Evolutionary conservation across 2,797 vertebrate genomes (phyloP).

Genomic region (Protonibea diacanthus): DNA sequence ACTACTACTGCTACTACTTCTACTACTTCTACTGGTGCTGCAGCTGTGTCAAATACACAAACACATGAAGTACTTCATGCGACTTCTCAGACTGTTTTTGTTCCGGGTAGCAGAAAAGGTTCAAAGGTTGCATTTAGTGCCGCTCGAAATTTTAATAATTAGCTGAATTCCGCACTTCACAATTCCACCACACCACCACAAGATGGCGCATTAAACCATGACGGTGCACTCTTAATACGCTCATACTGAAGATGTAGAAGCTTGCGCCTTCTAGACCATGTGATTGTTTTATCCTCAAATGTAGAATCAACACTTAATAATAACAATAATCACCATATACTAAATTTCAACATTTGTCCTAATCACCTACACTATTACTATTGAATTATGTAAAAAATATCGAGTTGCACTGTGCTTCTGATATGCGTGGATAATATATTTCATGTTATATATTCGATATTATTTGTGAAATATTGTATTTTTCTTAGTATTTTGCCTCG

Average conservation of each 20-base stretch:
- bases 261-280: too few species aligned
- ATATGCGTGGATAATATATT: background rate
- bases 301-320: background rate
- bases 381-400: background rate
- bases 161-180: rapidly evolving
- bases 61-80: too few species aligned
- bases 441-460: background rate
- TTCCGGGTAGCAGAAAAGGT: conserved; percentile 56
- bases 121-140: conserved; percentile 22
- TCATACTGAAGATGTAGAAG: too few species aligned
- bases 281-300: background rate
- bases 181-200: background rate
- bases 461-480: background rate
- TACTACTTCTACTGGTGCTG: too few species aligned
- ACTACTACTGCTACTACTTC: background rate
- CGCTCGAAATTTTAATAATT: background rate
- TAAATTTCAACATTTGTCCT: background rate
- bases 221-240: background rate
- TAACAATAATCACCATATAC: background rate
- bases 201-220: conserved; percentile 42
- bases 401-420: background rate
- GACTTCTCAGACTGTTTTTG: conserved; percentile 32
- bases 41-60: too few species aligned
- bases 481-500: background rate
- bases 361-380: background rate